Base-by-base conservation (phyloP, 2,797 vertebrate genomes). In the Tokudaia muenninki region DNA sequence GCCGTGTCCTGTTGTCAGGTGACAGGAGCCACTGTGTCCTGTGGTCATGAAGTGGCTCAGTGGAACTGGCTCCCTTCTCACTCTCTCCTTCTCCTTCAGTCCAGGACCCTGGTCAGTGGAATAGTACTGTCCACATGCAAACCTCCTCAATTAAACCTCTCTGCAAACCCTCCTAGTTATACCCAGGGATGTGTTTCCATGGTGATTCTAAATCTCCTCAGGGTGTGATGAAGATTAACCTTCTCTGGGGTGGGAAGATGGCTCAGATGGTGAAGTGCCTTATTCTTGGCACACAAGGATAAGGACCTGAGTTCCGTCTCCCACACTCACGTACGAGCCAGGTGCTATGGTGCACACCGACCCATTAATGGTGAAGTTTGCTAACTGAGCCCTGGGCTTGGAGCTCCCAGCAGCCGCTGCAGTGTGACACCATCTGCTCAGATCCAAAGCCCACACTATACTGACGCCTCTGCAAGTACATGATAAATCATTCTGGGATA, bases 401-500 rank as follows among this genome's bases (percentile, higher is more conserved):
- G 78, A 87, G 26, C 16, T 91, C 92, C 67, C 10, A 47, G 17
- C 16, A 91, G 82, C 59, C 80, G 17, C 55, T 72, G 59, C 24
- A 65, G 34, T 50, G 47, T 88, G 34, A 89, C 79, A 21, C 83
- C 59, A 65, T 47, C 61, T 77, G 9, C 70, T 77, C 90, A 74
- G 17, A 55, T 90, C 37, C 16, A 90, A 84, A 90, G 63, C 47
- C 37, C 80, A 65, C 19, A 29, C 19, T 89, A 77, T 10, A 80
- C 44, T 72, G 65, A 83, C 6, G 75, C 91, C 57, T 94, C 52
- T 90, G 52, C 5, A 3, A 63, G 59, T 22, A 80, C 41, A 79
- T 84, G 52, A 61, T 50, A 84, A 91, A 92, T 90, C 50, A 88
- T 65, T 94, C 61, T 14, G 82, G 80, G 55, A 37, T 8, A 81